Evolutionary conservation across 2,113 vertebrate genomes (phyloP).

Genomic region (Corythornis cristatus): DNA sequence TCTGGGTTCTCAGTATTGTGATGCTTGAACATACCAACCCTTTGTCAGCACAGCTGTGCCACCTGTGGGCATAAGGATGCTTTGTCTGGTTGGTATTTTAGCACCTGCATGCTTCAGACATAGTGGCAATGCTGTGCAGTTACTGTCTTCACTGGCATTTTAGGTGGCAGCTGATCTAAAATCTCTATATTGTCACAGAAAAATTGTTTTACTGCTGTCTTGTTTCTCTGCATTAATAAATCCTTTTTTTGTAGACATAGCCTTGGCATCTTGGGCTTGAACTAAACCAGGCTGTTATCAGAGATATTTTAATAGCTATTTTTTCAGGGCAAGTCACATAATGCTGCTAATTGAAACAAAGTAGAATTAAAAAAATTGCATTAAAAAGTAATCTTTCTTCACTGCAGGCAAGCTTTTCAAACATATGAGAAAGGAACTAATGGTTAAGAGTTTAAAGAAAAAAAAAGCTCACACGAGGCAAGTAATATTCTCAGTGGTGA

Average conservation of each 20-base stretch:
- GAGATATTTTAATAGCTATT: background rate
- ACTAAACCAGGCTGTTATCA: background rate
- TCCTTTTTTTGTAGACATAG: background rate
- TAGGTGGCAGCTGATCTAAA: background rate
- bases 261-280: background rate
- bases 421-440: background rate
- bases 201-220: background rate
- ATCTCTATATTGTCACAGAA: background rate
- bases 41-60: background rate
- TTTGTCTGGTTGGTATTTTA: background rate
- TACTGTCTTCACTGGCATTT: background rate
- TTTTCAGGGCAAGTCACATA: background rate
- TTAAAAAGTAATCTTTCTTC: background rate
- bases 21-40: background rate
- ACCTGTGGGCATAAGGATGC: accelerated
- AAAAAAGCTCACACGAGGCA: background rate
- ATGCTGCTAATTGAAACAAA: background rate
- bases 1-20: background rate
- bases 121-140: background rate
- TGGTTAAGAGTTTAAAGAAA: background rate
- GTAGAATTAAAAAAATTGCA: background rate
- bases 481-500: constrained; percentile 16
- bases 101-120: background rate
- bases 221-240: background rate
- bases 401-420: background rate